These are phyloP conservation scores for Mionectes macconnelli DNA, from an alignment of 2,113 vertebrate species.

Conservation along the genomic window DNA sequence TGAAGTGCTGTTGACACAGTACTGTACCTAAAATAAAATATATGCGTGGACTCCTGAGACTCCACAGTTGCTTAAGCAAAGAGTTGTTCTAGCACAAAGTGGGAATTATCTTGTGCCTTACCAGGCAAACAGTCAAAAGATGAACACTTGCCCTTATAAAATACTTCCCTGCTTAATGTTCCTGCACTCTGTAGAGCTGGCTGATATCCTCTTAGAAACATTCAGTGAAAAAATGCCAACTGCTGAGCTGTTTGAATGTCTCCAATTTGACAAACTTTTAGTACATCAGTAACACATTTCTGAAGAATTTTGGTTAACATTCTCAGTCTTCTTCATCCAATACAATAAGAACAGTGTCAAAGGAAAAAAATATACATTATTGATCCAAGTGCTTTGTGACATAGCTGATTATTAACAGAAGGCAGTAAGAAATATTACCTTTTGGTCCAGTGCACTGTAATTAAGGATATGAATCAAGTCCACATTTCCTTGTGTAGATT, in stretches of 20 bases:
- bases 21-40: background rate
- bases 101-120: background rate
- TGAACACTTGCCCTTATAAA: background rate
- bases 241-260: background rate
- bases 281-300: background rate
- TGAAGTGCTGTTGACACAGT: background rate
- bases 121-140: background rate
- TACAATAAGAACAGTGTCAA: background rate
- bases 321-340: background rate
- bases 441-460: constrained; percentile 21
- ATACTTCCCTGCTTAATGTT: background rate
- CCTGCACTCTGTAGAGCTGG: background rate
- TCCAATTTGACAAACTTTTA: background rate
- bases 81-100: background rate
- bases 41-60: background rate
- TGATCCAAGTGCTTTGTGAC: constrained; percentile 42
- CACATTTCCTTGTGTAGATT: background rate
- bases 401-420: constrained; percentile 45
- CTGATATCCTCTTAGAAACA: background rate
- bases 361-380: constrained; percentile 20
- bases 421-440: constrained; percentile 37
- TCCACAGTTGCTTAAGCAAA: background rate
- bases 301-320: background rate
- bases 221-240: background rate
- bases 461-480: constrained; percentile 63